Evolutionary conservation across 2,113 vertebrate genomes (phyloP).

Genomic region (Pedetes capensis): DNA sequence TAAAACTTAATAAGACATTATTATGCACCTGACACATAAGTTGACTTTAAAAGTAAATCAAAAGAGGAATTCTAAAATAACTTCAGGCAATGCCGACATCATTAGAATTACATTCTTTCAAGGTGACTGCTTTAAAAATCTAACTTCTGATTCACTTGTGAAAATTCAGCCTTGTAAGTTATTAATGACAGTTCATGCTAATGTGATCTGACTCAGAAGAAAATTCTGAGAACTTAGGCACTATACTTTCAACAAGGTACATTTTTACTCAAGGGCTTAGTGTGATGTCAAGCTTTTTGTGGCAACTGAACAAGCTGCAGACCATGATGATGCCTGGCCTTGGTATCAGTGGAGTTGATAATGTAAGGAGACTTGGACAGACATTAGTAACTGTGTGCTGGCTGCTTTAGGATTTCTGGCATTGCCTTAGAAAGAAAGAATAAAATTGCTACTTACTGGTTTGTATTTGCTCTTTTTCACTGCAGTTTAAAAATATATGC

Average conservation of each 20-base stretch:
- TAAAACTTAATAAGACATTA: slow-evolving; percentile 21
- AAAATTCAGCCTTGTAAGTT: slow-evolving; percentile 47
- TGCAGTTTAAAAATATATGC: background rate
- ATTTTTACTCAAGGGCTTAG: slow-evolving; percentile 21
- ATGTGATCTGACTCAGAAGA: background rate
- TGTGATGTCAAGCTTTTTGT: slow-evolving; percentile 29
- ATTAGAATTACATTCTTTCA: slow-evolving; percentile 16
- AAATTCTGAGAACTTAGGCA: slow-evolving; percentile 58
- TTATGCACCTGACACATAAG: background rate
- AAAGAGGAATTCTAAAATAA: slow-evolving; percentile 43
- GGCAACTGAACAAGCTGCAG: slow-evolving; percentile 17
- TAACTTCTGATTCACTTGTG: slow-evolving; percentile 32
- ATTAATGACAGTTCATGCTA: background rate
- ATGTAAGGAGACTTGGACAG: slow-evolving; percentile 29
- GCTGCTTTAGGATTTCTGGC: background rate
- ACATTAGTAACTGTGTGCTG: background rate
- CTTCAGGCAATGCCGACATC: background rate
- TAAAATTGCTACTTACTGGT: background rate
- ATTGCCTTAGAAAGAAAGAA: slow-evolving; percentile 33
- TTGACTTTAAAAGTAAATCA: slow-evolving; percentile 48
- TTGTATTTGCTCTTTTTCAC: slow-evolving; percentile 9
- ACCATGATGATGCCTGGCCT: background rate
- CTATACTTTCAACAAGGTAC: background rate
- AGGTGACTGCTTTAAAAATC: slow-evolving; percentile 20
- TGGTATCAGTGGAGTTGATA: slow-evolving; percentile 20